Base-by-base conservation (phyloP, 2,888 invertebrate species). In the Malacosoma neustria region DNA sequence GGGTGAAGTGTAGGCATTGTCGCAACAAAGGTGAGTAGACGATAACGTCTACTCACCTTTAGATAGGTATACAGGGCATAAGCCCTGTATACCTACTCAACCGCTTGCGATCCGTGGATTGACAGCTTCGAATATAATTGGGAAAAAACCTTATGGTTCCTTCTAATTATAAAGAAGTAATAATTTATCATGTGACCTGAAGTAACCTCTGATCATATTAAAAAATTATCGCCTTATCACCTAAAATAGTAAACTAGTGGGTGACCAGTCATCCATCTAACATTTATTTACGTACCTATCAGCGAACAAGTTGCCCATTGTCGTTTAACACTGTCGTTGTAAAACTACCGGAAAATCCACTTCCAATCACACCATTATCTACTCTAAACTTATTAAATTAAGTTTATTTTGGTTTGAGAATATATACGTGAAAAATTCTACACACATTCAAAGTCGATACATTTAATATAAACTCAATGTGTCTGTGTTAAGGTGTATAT, bases 251-350 rank as follows among this genome's bases (percentile, higher is more conserved):
- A 61, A 53, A 68, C 61, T 71, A 64, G 66, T 76, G 65, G 77
- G 77, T 79, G 82, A 75, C 81, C 82, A 77, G 55, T 51, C 79
- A 82, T 75, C 79, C 76, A 72, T 73, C 74, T 67, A 73, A 56
- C 45, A 56, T 66, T 58, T 72, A 85, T 85, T 85, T 81, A 79
- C 85, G 84, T 84, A 62, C 66, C 72, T 84, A 84, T 84, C 84
- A 57, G 52, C 58, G 57, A 71, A 79, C 79, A 77, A 77, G 72
- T 77, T 66, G 72, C 72, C 81, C 72, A 76, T 76, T 79, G 77
- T 77, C 70, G 60, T 64, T 71, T 60, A 51, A 68, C 71, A 70
- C 57, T 51, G 56, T 59, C 62, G 61, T 64, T 63, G 63, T 72
- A 70, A 70, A 72, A 72, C 77, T 75, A 80, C 80, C 68, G 77